Evolutionary conservation across 2,888 invertebrate genomes (phyloP).

Genomic region (Bellardia bayeri): DNA sequence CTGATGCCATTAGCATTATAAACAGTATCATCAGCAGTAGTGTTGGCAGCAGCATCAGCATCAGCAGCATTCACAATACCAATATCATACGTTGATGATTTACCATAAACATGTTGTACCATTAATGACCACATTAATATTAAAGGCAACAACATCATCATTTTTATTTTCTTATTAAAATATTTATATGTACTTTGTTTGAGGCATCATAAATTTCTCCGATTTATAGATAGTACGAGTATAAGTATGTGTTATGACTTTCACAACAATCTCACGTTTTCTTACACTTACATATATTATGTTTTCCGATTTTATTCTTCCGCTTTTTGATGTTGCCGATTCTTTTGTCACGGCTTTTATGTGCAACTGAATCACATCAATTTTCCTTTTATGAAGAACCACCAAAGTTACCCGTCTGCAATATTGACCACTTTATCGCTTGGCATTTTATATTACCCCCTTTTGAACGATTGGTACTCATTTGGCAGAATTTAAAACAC

Average conservation of each 20-base stretch:
- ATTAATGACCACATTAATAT: conserved; percentile 75
- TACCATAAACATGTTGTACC: conserved; percentile 67
- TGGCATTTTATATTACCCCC: not conserved
- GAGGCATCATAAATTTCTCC: conserved; percentile 67
- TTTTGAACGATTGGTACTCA: not conserved
- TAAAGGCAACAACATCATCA: conserved; percentile 70
- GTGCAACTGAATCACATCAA: conserved; percentile 42
- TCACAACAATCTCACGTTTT: conserved; percentile 46
- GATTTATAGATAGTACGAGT: not conserved
- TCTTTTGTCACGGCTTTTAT: conserved; percentile 21
- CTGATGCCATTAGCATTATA: conserved; percentile 22
- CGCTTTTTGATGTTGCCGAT: conserved; percentile 29
- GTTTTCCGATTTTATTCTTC: conserved; percentile 11
- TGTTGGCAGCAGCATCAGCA: conserved; percentile 1
- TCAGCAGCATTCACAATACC: conserved; percentile 29
- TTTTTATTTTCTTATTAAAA: conserved; percentile 76
- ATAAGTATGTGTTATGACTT: conserved; percentile 17
- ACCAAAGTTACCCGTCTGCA: not conserved
- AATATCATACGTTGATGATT: conserved; percentile 51
- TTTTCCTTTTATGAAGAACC: conserved; percentile 25
- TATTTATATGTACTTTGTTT: conserved; percentile 71
- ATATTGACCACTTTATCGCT: conserved; percentile 29
- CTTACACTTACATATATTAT: conserved; percentile 20
- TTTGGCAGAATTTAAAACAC: conserved; percentile 2
- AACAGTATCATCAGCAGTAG: conserved; percentile 15